These are phyloP conservation scores for Menura novaehollandiae DNA, from an alignment of 2,113 vertebrate species.

Conservation along the genomic window DNA sequence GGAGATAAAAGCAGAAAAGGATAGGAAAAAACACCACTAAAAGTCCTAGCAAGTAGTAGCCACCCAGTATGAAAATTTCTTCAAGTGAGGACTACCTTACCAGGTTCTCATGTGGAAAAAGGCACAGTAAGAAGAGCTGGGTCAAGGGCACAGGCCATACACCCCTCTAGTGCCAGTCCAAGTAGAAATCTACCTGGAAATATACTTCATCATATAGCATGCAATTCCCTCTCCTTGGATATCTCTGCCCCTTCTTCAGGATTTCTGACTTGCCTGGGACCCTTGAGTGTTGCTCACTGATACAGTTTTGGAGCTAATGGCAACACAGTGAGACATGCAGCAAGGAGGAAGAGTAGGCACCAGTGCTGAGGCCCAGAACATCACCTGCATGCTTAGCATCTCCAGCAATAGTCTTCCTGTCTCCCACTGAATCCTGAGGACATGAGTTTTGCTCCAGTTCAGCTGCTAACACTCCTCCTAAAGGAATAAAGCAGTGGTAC, in stretches of 20 bases:
- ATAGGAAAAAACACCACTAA: rapidly evolving
- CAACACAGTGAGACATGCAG: neutral
- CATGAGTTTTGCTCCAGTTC: neutral
- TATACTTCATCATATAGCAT: rapidly evolving
- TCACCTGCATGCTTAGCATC: neutral
- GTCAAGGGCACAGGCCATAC: neutral
- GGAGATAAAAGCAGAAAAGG: neutral
- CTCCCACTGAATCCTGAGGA: neutral
- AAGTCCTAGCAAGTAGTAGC: neutral
- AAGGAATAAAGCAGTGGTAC: neutral
- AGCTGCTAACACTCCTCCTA: neutral
- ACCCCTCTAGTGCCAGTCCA: neutral
- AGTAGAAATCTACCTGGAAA: neutral
- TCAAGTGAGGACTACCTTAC: neutral
- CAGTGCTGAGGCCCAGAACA: neutral
- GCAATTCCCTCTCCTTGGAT: neutral
- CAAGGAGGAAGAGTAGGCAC: neutral
- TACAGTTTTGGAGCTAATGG: neutral
- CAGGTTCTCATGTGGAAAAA: neutral
- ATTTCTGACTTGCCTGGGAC: neutral
- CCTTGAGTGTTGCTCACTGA: neutral
- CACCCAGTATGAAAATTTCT: neutral
- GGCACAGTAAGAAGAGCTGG: neutral
- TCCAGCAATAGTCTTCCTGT: neutral
- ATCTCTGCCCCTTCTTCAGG: neutral